Evolutionary conservation across 2,888 invertebrate species (phyloP), one percentile per base, ranked within the genome.

Genomic region (Lepidonotus clava): DNA sequence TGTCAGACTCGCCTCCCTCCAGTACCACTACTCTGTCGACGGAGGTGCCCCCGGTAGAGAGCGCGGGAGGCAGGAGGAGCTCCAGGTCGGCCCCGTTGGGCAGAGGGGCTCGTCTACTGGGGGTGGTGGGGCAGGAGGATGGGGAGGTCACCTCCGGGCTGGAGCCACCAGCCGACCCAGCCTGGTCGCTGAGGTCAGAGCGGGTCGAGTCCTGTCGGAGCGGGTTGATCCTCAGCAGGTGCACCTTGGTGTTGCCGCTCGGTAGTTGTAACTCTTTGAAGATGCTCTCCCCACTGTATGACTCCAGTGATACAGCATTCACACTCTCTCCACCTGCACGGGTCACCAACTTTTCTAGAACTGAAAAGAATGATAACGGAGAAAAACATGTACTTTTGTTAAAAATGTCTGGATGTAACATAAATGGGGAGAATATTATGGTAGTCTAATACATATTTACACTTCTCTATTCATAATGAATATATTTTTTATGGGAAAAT

Each of bases 181-280:
- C 36, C 1, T 5, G 2, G 38, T 71, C 71, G 21, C 80, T 46
- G 8, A 21, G 4, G 18, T 41, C 34, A 1, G 80, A 80, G 24
- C 24, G 24, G 46, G 8, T 41, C 28, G 28, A 51, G 18, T 80
- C 80, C 1, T 83, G 53, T 8, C 51, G 32, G 21, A 83, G 56
- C 38, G 85, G 85, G 36, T 85, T 85, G n/a, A 85, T 85, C 11
- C 76, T 24, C 11, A 85, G 71, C 8, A 85, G 85, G 18, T 85
- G 85, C 11, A 85, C 85, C 46, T 46, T 67, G 14, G 85, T 32
- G 71, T 85, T 85, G 24, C 71, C 46, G 46, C 46, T 85, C 4
- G 85, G 85, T 1, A 85, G 85, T 11, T 85, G 85, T 11, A 85
- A 32, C 24, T 85, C 85, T 51, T 36, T 4, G 24, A 85, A 56